phyloP scores from a whole-genome alignment of 2,888 invertebrate species.

The Aelia acuminata region DNA sequence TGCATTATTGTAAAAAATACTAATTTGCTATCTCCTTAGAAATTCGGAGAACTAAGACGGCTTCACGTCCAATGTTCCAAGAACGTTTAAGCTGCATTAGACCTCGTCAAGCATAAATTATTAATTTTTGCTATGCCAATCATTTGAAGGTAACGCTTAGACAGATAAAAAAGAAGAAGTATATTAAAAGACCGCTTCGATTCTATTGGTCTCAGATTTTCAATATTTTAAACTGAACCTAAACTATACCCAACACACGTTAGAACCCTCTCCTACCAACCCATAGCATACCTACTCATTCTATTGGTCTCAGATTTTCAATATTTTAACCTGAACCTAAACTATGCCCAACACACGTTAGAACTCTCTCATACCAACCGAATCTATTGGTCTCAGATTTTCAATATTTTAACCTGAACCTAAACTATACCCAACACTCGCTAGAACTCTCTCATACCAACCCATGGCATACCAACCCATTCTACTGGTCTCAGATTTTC shows the following conservation, averaged over 20 bases:
- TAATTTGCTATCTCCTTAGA: not conserved
- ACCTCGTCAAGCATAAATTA: not conserved
- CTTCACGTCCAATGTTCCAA: not conserved
- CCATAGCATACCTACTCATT: too few species aligned
- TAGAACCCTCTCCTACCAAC: too few species aligned
- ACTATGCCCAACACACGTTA: too few species aligned
- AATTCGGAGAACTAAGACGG: not conserved
- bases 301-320: not conserved
- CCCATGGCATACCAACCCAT: too few species aligned
- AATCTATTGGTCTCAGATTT: not conserved
- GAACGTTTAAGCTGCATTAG: constrained; percentile 27
- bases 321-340: too few species aligned
- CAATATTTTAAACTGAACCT: too few species aligned
- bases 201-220: not conserved
- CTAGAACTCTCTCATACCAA: too few species aligned
- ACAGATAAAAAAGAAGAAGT: constrained; percentile 13
- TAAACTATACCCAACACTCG: too few species aligned
- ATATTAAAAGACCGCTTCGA: not conserved
- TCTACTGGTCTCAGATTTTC: not conserved
- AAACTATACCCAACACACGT: too few species aligned
- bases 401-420: too few species aligned
- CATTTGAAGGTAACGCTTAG: constrained; percentile 8
- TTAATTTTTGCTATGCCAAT: constrained; percentile 37
- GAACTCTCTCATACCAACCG: too few species aligned
- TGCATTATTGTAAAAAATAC: too few species aligned